A percentile compares a stretch with the other conserved stretches of the same genome.
phyloP scores from a whole-genome alignment of 1,140 invertebrate species.

The Centruroides sculpturatus region DNA sequence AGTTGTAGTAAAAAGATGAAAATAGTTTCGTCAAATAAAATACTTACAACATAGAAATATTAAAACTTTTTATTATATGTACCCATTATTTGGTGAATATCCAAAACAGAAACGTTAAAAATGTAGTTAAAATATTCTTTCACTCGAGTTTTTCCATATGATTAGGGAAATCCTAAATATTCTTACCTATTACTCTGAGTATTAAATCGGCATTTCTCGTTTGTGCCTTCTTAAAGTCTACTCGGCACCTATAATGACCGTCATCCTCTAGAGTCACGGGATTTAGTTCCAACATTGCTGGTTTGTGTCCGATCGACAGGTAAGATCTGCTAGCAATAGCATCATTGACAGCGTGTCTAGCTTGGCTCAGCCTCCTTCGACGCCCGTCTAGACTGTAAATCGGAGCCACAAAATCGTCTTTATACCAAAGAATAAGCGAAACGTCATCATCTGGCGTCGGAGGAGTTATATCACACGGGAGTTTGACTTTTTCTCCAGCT shows the following conservation, averaged over 20 bases:
- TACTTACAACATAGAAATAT: too few relatives aligned
- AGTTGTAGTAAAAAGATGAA: too few relatives aligned
- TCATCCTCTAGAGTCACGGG: conserved; percentile 62
- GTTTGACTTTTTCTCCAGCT: conserved; percentile 52
- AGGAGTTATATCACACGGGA: conserved; percentile 66
- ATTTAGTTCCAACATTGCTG: conserved; percentile 59
- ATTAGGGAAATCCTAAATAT: not conserved
- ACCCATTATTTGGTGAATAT: too few relatives aligned
- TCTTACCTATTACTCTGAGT: conserved; percentile 77
- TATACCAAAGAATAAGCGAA: conserved; percentile 78
- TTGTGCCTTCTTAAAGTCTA: conserved; percentile 76
- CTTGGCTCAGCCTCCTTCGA: not conserved
- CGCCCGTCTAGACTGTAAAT: conserved; percentile 43
- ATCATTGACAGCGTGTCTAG: conserved; percentile 1
- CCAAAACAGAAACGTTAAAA: too few relatives aligned
- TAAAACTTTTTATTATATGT: too few relatives aligned
- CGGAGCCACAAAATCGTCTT: conserved; percentile 61
- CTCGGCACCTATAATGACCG: conserved; percentile 66
- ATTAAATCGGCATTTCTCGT: conserved; percentile 77
- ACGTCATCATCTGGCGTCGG: conserved; percentile 57
- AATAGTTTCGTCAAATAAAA: too few relatives aligned
- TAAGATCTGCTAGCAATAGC: conserved; percentile 3
- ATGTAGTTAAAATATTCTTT: too few relatives aligned
- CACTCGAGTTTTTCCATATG: too few relatives aligned
- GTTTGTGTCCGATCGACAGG: conserved; percentile 18